These are phyloP conservation scores for Drosophila tropicalis DNA, from an alignment of 1,140 invertebrate genomes.

Conservation along the genomic window DNA sequence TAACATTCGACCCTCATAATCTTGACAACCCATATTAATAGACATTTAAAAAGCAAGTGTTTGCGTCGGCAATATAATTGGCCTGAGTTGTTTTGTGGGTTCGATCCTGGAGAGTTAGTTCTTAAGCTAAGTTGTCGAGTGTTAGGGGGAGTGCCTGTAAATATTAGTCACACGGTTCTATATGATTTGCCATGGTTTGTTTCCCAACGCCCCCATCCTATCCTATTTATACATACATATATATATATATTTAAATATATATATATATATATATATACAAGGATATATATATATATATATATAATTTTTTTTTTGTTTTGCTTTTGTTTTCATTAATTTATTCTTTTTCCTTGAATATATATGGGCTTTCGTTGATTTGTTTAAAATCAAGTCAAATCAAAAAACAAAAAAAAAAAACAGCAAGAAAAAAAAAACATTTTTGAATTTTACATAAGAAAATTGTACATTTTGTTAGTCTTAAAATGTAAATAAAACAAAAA, in stretches of 20 bases:
- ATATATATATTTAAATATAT: too few species aligned
- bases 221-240: too few species aligned
- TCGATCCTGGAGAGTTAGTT: slow-evolving; percentile 56
- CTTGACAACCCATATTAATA: slow-evolving; percentile 69
- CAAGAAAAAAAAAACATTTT: slow-evolving; percentile 53
- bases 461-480: slow-evolving; percentile 77
- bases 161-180: slow-evolving; percentile 80
- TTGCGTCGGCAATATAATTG: slow-evolving; percentile 60
- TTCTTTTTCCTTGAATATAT: slow-evolving; percentile 43
- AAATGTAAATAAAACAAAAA: slow-evolving; percentile 79
- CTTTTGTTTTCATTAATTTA: slow-evolving; percentile 52
- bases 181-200: slow-evolving; percentile 71
- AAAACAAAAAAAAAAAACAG: too few species aligned
- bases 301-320: slow-evolving; percentile 45
- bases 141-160: slow-evolving; percentile 69
- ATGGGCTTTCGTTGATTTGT: slow-evolving; percentile 68
- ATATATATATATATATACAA: too few species aligned
- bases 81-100: slow-evolving; percentile 41
- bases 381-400: slow-evolving; percentile 51
- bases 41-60: slow-evolving; percentile 39
- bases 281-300: too few species aligned
- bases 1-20: slow-evolving; percentile 43
- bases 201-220: too few species aligned
- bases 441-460: slow-evolving; percentile 72
- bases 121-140: slow-evolving; percentile 70